phyloP scores from a whole-genome alignment of 2,888 invertebrate genomes.

The Coelopa pilipes region DNA sequence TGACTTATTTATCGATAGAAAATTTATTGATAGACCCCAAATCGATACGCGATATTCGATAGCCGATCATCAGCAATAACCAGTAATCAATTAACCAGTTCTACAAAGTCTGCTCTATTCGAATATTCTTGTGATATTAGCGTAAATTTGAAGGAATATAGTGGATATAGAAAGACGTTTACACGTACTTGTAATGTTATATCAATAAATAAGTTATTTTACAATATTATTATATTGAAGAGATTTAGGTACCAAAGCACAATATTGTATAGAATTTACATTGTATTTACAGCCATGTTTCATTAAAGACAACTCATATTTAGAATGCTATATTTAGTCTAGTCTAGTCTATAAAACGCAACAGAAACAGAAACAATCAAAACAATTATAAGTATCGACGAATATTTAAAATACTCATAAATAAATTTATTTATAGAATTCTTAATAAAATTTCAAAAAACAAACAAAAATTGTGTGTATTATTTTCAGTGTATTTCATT shows the following conservation, averaged over 20 bases:
- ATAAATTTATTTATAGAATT: not conserved
- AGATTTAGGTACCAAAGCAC: conserved; percentile 38
- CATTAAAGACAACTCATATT: conserved; percentile 19
- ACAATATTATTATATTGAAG: conserved; percentile 1
- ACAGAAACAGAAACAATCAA: not conserved
- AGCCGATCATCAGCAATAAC: too few relatives aligned
- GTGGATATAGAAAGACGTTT: not conserved
- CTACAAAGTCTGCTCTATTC: not conserved
- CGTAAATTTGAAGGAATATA: not conserved
- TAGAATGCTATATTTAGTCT: conserved; percentile 29
- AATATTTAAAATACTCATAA: conserved; percentile 15
- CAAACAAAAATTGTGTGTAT: too few relatives aligned
- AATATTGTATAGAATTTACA: conserved; percentile 20
- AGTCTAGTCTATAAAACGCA: conserved; percentile 32
- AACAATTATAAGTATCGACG: not conserved
- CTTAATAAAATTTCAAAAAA: too few relatives aligned
- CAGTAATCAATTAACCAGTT: too few relatives aligned
- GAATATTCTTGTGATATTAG: conserved; percentile 42
- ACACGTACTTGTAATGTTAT: not conserved
- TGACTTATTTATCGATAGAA: too few relatives aligned
- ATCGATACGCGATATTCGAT: too few relatives aligned
- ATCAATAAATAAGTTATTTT: not conserved
- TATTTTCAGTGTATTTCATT: not conserved
- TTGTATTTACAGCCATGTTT: conserved; percentile 20
- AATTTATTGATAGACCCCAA: too few relatives aligned